Evolutionary conservation across 2,888 invertebrate genomes (phyloP).

Genomic region (Cantharis nigra): DNA sequence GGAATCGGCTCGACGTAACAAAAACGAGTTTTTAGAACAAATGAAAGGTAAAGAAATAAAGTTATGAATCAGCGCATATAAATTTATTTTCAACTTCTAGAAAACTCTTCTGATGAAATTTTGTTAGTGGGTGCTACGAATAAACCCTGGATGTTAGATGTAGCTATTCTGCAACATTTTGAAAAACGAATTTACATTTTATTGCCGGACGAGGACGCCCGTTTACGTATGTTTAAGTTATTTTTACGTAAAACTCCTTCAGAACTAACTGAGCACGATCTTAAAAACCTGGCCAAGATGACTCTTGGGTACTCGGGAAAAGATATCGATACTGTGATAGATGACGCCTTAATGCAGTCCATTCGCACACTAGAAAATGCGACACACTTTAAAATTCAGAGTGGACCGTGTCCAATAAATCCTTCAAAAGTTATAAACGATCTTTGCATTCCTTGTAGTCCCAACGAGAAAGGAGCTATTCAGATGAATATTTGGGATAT

Average conservation of each 20-base stretch:
- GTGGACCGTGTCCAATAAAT: constrained; percentile 85
- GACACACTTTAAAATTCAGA: constrained; percentile 88
- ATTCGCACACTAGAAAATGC: constrained; percentile 98
- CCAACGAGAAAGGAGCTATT: constrained; percentile 89
- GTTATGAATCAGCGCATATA: background rate
- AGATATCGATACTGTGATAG: constrained; percentile 95
- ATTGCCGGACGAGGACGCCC: constrained; percentile 91
- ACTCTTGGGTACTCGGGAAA: constrained; percentile 98
- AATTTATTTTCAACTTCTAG: constrained; percentile 70
- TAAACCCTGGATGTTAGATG: constrained; percentile 96
- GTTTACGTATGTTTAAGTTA: constrained; percentile 92
- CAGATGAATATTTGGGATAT: constrained; percentile 99
- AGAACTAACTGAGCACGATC: constrained; percentile 82
- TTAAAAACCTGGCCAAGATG: constrained; percentile 77
- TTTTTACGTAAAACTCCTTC: constrained; percentile 82
- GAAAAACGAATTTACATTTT: constrained; percentile 99
- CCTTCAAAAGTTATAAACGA: constrained; percentile 83
- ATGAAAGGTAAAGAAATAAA: constrained; percentile 78
- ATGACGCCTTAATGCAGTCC: constrained; percentile 98
- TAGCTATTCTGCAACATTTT: constrained; percentile 95
- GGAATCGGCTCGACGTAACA: constrained; percentile 96
- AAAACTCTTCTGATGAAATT: constrained; percentile 94
- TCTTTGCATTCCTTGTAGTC: constrained; percentile 93
- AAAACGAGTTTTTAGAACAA: constrained; percentile 98
- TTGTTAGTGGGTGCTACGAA: constrained; percentile 94